These are phyloP conservation scores for Tridacna gigas DNA, from an alignment of 2,888 invertebrate genomes.

Conservation along the genomic window DNA sequence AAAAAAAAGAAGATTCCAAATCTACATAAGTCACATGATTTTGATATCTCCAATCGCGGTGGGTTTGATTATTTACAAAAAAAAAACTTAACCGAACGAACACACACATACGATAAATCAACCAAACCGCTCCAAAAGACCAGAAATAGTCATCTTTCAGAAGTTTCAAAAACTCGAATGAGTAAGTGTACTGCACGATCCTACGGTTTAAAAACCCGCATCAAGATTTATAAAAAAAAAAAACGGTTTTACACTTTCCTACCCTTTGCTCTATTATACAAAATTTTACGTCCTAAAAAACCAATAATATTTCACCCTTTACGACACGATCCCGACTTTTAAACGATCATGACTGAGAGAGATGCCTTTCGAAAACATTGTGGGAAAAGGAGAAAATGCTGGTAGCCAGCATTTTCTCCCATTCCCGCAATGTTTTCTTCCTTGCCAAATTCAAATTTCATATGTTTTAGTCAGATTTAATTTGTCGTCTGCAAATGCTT, in stretches of 20 bases:
- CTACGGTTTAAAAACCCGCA: not conserved
- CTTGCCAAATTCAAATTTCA: not conserved
- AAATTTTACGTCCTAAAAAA: not conserved
- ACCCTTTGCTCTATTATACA: not conserved
- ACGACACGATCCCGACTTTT: not conserved
- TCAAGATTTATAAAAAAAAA: not conserved
- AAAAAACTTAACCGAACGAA: not conserved
- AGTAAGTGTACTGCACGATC: constrained; percentile 11
- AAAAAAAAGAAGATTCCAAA: no score
- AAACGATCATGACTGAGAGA: not conserved
- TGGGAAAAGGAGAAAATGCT: not conserved
- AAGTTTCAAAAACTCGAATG: constrained; percentile 3
- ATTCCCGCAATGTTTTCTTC: not conserved
- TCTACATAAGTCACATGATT: not conserved
- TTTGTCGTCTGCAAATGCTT: no score
- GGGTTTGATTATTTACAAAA: not conserved
- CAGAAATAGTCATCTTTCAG: constrained; percentile 18
- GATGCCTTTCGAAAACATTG: not conserved
- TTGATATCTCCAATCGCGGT: constrained; percentile 1
- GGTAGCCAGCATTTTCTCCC: not conserved
- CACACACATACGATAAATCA: no score
- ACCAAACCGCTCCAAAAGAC: no score
- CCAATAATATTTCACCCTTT: not conserved
- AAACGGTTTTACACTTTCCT: not conserved
- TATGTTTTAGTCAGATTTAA: not conserved